Conservation (phyloP, 2,888 invertebrate genomes). For the Drosophila heteroneura region DNA sequence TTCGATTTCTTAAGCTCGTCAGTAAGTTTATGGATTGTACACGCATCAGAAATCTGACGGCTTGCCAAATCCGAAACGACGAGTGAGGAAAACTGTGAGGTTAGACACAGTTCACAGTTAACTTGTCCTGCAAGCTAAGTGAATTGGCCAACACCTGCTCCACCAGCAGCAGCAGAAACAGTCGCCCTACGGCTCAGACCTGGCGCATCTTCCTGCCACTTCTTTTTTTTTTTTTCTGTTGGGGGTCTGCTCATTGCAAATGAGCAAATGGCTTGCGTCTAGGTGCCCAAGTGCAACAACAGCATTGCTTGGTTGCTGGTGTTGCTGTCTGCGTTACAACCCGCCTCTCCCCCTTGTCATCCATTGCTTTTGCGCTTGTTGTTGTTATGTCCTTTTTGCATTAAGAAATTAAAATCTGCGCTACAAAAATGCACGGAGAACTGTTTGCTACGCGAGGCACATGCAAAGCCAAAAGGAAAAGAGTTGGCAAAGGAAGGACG, state of each 20-base stretch:
- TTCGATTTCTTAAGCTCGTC: neutral
- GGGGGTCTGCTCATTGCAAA: constrained; percentile 39
- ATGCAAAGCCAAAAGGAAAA: constrained; percentile 18
- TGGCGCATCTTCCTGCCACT: constrained; percentile 3
- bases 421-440: constrained; percentile 65
- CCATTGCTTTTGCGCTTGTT: constrained; percentile 6
- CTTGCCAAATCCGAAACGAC: constrained; percentile 2
- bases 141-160: constrained; percentile 26
- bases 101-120: constrained; percentile 9
- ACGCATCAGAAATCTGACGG: neutral
- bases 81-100: neutral
- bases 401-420: constrained; percentile 79
- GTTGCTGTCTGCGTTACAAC: neutral
- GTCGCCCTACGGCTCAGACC: constrained; percentile 1
- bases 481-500: neutral
- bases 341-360: neutral
- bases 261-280: constrained; percentile 44
- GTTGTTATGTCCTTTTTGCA: constrained; percentile 72
- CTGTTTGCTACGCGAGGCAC: constrained; percentile 26
- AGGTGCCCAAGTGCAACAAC: constrained; percentile 8
- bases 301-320: constrained; percentile 11
- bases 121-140: constrained; percentile 21
- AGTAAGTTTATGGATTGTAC: neutral
- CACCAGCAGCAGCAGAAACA: neutral
- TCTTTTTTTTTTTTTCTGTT: neutral